Conservation (phyloP, 1,140 invertebrate species). For the Cotesia glomerata region DNA sequence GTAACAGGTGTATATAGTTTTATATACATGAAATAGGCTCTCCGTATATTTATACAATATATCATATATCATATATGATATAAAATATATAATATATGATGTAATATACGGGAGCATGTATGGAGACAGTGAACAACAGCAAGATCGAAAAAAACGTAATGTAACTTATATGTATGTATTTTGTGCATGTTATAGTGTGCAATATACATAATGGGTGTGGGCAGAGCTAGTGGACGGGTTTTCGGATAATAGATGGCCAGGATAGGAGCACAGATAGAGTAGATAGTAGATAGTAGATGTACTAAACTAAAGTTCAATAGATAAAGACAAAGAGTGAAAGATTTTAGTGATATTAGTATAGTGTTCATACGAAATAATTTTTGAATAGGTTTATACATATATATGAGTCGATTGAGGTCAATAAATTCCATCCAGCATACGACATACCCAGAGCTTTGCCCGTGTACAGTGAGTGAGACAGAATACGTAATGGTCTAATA, state of each 20-base stretch:
- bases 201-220: constrained; percentile 36
- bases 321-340: neutral
- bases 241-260: neutral
- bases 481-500: constrained; percentile 42
- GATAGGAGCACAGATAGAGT: neutral
- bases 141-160: constrained; percentile 49
- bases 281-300: neutral
- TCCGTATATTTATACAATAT: constrained; percentile 40
- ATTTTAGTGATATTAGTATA: constrained; percentile 12
- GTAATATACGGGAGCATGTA: constrained; percentile 22
- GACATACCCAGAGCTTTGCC: constrained; percentile 63
- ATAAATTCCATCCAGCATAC: constrained; percentile 60
- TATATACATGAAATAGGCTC: constrained; percentile 46
- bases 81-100: constrained; percentile 28
- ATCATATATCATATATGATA: constrained; percentile 19
- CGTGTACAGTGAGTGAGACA: constrained; percentile 58
- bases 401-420: constrained; percentile 22
- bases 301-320: neutral
- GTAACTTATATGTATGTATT: constrained; percentile 11
- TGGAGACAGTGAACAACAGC: constrained; percentile 45
- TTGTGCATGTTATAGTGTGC: constrained; percentile 2
- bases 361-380: constrained; percentile 4
- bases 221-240: constrained; percentile 34
- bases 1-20: constrained; percentile 26
- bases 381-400: constrained; percentile 20